Conservation (phyloP, 2,113 vertebrate species). For the Amphiprion ocellaris region DNA sequence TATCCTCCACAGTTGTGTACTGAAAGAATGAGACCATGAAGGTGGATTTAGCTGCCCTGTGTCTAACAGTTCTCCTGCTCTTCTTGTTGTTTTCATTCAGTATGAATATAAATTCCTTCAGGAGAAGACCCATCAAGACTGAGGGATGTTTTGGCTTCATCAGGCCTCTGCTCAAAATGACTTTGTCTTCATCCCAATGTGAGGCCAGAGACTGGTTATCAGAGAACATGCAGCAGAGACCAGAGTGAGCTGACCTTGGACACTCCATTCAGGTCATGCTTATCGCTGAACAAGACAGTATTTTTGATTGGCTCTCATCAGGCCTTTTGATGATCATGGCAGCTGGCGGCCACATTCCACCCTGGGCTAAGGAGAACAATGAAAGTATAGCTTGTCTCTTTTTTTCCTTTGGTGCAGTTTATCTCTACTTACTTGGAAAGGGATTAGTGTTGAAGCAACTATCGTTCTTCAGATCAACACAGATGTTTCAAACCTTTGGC, state of each 20-base stretch:
- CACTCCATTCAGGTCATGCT: background rate
- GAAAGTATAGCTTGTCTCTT: background rate
- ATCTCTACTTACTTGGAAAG: constrained; percentile 72
- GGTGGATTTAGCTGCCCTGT: background rate
- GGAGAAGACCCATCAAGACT: constrained; percentile 95
- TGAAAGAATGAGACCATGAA: too few relatives aligned
- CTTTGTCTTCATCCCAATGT: constrained; percentile 15
- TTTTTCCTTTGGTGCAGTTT: constrained; percentile 22
- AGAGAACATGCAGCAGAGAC: constrained; percentile 12
- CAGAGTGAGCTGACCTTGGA: background rate
- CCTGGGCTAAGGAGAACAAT: constrained; percentile 5
- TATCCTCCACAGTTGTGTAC: too few relatives aligned
- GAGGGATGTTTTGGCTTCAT: constrained; percentile 64
- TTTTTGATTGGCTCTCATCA: constrained; percentile 32
- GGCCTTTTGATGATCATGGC: background rate
- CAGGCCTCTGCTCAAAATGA: constrained; percentile 8
- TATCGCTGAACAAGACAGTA: constrained; percentile 10
- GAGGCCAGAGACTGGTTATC: constrained; percentile 18
- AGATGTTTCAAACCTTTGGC: constrained; percentile 67
- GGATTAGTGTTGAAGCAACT: constrained; percentile 69
- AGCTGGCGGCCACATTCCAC: background rate
- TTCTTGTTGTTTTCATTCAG: constrained; percentile 76
- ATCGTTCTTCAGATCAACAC: constrained; percentile 53
- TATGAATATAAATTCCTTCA: constrained; percentile 93
- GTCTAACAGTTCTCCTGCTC: background rate